Evolutionary conservation across 1,140 invertebrate species (phyloP).

Genomic region (Centruroides vittatus): DNA sequence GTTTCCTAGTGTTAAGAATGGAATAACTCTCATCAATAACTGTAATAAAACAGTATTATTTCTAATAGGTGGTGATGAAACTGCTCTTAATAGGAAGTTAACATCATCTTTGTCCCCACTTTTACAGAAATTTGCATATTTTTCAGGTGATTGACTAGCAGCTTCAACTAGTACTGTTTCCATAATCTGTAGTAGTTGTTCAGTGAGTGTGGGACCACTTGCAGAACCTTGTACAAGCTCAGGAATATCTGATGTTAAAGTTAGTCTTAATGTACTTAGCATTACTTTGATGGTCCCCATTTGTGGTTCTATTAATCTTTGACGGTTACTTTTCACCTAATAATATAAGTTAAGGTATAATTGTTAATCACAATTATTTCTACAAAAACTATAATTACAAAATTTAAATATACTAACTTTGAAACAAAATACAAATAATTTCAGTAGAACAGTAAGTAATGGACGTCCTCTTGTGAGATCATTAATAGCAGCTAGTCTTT

Average conservation of each 20-base stretch:
- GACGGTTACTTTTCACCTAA: constrained; percentile 29
- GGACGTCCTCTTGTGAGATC: constrained; percentile 57
- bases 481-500: constrained; percentile 50
- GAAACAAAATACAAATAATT: constrained; percentile 65
- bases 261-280: constrained; percentile 47
- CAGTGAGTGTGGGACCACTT: constrained; percentile 52
- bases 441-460: constrained; percentile 65
- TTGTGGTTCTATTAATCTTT: constrained; percentile 42
- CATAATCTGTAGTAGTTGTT: constrained; percentile 79
- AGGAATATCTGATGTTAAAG: constrained; percentile 25
- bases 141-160: constrained; percentile 56
- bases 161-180: constrained; percentile 82
- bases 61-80: constrained; percentile 21
- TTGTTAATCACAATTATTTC: neutral
- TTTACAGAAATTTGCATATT: constrained; percentile 61
- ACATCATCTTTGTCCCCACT: constrained; percentile 75
- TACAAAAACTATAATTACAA: neutral
- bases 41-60: constrained; percentile 24
- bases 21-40: constrained; percentile 74
- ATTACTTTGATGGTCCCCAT: constrained; percentile 50
- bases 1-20: constrained; percentile 55
- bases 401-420: constrained; percentile 36
- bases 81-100: constrained; percentile 10
- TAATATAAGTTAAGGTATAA: neutral
- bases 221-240: constrained; percentile 42